phyloP scores from a whole-genome alignment of 2,113 vertebrate species.

The Neolamprologus fasciatus region DNA sequence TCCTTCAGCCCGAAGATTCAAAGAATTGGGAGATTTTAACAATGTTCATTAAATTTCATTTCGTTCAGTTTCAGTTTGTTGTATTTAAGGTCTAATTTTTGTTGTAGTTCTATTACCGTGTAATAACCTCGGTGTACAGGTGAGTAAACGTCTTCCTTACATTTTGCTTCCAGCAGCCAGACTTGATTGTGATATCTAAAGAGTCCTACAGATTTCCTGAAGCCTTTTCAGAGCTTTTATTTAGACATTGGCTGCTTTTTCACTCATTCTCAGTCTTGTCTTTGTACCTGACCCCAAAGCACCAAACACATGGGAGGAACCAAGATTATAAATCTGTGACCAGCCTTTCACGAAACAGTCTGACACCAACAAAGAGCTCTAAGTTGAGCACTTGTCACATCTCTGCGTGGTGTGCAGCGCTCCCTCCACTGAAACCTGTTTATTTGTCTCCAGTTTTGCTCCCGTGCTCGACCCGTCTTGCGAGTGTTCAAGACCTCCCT shows the following conservation, averaged over 20 bases:
- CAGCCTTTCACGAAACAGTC: neutral
- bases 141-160: neutral
- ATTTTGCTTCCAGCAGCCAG: neutral
- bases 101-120: neutral
- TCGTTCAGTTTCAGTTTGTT: neutral
- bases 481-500: neutral
- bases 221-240: fast-evolving
- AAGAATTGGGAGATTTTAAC: too few relatives aligned
- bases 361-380: neutral
- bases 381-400: neutral
- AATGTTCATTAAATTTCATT: neutral
- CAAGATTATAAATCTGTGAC: neutral
- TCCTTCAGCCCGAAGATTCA: too few relatives aligned
- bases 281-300: neutral
- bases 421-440: neutral
- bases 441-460: neutral
- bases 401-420: neutral
- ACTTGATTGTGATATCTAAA: neutral
- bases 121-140: neutral
- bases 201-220: neutral
- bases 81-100: neutral
- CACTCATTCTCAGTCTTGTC: neutral
- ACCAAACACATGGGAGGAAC: neutral
- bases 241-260: neutral
- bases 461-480: neutral